These are phyloP conservation scores for Biston stratarius DNA, from an alignment of 2,888 invertebrate species.

Conservation along the genomic window DNA sequence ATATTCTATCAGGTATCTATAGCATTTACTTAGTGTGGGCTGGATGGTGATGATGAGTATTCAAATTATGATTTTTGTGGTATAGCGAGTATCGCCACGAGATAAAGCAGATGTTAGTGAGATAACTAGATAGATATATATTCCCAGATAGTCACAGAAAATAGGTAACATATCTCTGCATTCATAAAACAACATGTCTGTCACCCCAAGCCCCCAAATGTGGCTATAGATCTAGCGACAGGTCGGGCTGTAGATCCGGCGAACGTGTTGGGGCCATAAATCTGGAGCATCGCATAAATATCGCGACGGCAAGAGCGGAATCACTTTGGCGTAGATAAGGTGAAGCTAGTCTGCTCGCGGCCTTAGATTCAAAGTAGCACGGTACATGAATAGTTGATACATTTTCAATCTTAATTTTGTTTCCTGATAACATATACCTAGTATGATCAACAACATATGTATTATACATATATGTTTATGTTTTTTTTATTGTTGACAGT, in stretches of 20 bases:
- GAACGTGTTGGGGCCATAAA: constrained; percentile 55
- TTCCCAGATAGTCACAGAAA: too few species aligned
- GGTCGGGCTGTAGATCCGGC: constrained; percentile 36
- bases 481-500: too few species aligned
- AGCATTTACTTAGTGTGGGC: too few species aligned
- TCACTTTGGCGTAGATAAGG: constrained; percentile 72
- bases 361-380: constrained; percentile 44
- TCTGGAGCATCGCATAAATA: constrained; percentile 64
- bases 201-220: constrained; percentile 23
- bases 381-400: constrained; percentile 39
- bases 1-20: too few species aligned
- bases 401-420: neutral
- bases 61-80: too few species aligned
- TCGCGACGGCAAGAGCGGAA: constrained; percentile 59
- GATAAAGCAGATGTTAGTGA: too few species aligned
- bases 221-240: constrained; percentile 25
- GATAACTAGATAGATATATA: too few species aligned
- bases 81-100: too few species aligned
- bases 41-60: too few species aligned
- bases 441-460: too few species aligned
- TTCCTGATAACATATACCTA: too few species aligned
- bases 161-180: neutral
- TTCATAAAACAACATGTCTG: constrained; percentile 6
- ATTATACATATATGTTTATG: too few species aligned
- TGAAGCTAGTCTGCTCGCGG: constrained; percentile 58